Evolutionary conservation across 30 jellyfish, hydroid and myxozoan species (phyloP).

Genomic region (Cassiopea andromeda): DNA sequence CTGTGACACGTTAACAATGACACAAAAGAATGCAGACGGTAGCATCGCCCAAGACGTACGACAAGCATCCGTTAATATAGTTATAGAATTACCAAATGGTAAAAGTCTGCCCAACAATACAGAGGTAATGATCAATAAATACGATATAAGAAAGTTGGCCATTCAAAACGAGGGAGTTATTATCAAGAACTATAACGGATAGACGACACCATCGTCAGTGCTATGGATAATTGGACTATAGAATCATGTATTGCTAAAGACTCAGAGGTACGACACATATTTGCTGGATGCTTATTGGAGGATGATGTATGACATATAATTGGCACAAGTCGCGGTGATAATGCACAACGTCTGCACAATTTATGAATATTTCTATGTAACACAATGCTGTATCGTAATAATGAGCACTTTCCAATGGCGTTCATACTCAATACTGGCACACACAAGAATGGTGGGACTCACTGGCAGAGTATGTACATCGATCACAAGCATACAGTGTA

Average conservation of each 20-base stretch:
- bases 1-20: neutral
- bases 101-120: neutral
- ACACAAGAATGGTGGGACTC: neutral
- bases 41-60: neutral
- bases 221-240: neutral
- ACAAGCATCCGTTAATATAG: neutral
- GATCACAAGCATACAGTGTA: slow-evolving; percentile 1
- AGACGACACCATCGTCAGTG: neutral
- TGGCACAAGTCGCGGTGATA: too few relatives aligned
- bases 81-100: neutral
- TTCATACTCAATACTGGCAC: neutral
- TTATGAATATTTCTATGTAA: neutral
- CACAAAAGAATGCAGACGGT: neutral
- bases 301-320: neutral
- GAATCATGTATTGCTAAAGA: neutral
- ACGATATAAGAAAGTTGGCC: neutral
- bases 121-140: neutral
- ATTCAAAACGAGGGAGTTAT: neutral
- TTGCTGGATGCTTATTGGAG: neutral
- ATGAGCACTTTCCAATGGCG: neutral
- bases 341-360: too few relatives aligned
- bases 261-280: neutral
- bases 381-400: neutral
- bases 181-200: neutral
- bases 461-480: neutral